Conservation (phyloP, 2,888 invertebrate genomes). For the Quadroppia sp. region DNA sequence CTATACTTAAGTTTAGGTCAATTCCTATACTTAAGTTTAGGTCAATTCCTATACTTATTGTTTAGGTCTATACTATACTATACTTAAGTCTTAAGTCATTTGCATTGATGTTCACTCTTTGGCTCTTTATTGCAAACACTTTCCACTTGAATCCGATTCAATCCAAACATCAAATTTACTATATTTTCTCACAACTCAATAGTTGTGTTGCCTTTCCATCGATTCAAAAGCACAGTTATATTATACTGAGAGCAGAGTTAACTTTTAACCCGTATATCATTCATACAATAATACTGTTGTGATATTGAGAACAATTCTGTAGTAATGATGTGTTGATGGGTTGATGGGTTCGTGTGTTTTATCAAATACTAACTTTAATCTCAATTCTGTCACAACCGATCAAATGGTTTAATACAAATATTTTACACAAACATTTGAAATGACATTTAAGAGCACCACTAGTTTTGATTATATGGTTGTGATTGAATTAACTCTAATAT, state of each 20-base stretch:
- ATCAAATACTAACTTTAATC: not conserved
- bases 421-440: no score
- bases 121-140: not conserved
- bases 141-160: not conserved
- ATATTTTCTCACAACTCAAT: not conserved
- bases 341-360: conserved; percentile 18
- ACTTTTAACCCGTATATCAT: conserved; percentile 6
- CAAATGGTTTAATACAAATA: conserved; percentile 4
- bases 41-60: no score
- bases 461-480: no score
- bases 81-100: conserved; percentile 33
- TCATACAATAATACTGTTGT: not conserved
- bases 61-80: no score
- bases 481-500: no score
- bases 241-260: not conserved
- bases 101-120: conserved; percentile 3
- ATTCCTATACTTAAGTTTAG: no score
- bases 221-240: not conserved
- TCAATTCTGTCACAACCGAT: not conserved
- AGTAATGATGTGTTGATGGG: conserved; percentile 8
- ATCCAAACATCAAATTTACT: not conserved
- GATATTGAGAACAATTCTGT: not conserved
- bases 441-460: no score
- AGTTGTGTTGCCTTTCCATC: not conserved
- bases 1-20: no score